Evolutionary conservation across 2,888 invertebrate genomes (phyloP).

Genomic region (Drosophila yooni): DNA sequence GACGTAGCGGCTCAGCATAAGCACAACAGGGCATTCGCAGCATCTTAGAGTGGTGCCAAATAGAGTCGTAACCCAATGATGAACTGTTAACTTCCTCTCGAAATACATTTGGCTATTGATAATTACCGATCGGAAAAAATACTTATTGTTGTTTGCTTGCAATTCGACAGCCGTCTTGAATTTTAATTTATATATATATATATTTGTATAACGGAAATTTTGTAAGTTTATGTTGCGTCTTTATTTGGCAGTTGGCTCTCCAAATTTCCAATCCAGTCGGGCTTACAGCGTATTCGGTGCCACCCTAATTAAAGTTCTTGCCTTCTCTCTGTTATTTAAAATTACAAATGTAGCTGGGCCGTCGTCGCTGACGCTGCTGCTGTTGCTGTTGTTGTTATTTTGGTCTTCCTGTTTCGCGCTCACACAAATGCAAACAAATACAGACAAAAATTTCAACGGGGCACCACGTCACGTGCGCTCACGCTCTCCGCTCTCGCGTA

Average conservation of each 20-base stretch:
- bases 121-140: not conserved
- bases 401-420: constrained; percentile 71
- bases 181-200: not conserved
- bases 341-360: constrained; percentile 49
- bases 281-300: constrained; percentile 29
- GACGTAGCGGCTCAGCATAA: constrained; percentile 30
- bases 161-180: not conserved
- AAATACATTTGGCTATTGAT: not conserved
- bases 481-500: constrained; percentile 55
- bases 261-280: constrained; percentile 28
- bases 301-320: constrained; percentile 64
- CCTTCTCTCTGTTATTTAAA: constrained; percentile 50
- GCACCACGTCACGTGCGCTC: constrained; percentile 61
- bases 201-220: not conserved
- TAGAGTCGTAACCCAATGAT: not conserved
- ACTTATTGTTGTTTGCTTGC: not conserved
- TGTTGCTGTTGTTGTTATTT: constrained; percentile 54
- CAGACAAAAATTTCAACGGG: constrained; percentile 32
- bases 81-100: not conserved
- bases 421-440: constrained; percentile 54
- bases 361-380: constrained; percentile 17
- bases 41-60: constrained; percentile 58
- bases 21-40: constrained; percentile 37
- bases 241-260: constrained; percentile 9
- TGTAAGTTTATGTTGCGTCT: not conserved